These are phyloP conservation scores for Polydrusus tereticollis DNA, from an alignment of 2,888 invertebrate genomes.

Conservation along the genomic window DNA sequence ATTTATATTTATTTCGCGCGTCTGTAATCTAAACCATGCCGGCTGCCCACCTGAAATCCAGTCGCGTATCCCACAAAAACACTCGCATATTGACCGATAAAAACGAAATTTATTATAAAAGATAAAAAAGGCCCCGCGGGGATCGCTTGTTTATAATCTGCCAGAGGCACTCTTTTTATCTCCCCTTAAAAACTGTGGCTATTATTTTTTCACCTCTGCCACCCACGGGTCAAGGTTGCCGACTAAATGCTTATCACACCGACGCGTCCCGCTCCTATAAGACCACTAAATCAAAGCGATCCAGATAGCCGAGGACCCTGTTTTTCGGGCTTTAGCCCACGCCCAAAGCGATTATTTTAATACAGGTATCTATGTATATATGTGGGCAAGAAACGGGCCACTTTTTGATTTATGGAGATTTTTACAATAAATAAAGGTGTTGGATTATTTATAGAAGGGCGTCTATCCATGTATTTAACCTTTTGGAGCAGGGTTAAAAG, in stretches of 20 bases:
- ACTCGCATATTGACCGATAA: slow-evolving; percentile 49
- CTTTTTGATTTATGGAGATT: slow-evolving; percentile 26
- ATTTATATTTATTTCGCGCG: slow-evolving; percentile 1
- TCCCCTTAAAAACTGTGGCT: slow-evolving; percentile 62
- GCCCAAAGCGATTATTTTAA: slow-evolving; percentile 47
- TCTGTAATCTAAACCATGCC: slow-evolving; percentile 23
- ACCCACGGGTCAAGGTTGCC: slow-evolving; percentile 42
- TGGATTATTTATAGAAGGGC: background rate
- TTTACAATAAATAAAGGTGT: slow-evolving; percentile 16
- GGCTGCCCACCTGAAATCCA: slow-evolving; percentile 42
- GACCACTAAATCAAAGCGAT: slow-evolving; percentile 49
- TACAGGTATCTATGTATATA: slow-evolving; percentile 48
- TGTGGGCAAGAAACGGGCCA: slow-evolving; percentile 26
- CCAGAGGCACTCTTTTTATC: slow-evolving; percentile 58
- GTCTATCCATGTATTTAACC: no score
- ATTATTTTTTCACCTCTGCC: slow-evolving; percentile 62
- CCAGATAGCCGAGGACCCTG: slow-evolving; percentile 41
- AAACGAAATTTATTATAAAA: slow-evolving; percentile 49
- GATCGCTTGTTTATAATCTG: slow-evolving; percentile 52
- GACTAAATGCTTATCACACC: slow-evolving; percentile 50
- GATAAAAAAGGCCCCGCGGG: slow-evolving; percentile 47
- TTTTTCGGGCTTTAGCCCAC: slow-evolving; percentile 42
- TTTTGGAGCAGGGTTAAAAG: no score
- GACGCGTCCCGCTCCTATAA: slow-evolving; percentile 47
- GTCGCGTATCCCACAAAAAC: slow-evolving; percentile 38